These are phyloP conservation scores for Loris lydekkerianus DNA, from an alignment of 2,797 vertebrate species.

Conservation along the genomic window DNA sequence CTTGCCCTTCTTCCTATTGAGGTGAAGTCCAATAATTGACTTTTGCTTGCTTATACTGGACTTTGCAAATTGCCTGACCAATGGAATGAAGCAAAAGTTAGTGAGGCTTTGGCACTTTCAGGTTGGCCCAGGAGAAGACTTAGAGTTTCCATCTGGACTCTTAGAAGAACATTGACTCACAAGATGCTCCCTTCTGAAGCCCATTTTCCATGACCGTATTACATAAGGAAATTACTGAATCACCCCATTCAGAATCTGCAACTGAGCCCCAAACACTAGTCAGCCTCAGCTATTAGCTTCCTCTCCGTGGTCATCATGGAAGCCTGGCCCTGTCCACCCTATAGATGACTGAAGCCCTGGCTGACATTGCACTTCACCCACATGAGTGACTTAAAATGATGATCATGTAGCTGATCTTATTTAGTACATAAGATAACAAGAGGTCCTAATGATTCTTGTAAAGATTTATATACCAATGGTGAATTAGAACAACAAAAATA, in stretches of 20 bases:
- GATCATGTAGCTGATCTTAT: background rate
- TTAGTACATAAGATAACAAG: background rate
- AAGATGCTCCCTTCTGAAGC: too few species aligned
- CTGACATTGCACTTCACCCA: background rate
- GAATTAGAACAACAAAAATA: background rate
- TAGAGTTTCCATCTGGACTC: background rate
- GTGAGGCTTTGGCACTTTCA: background rate
- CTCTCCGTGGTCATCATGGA: background rate
- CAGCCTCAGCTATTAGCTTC: too few species aligned
- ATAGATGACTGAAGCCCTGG: too few species aligned
- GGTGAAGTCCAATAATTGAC: background rate
- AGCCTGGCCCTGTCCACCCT: background rate
- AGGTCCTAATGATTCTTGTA: background rate
- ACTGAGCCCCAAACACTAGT: background rate
- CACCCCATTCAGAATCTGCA: background rate
- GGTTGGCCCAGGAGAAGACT: background rate
- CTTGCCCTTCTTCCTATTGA: background rate
- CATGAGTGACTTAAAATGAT: background rate
- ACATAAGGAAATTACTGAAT: background rate
- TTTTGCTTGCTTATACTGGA: background rate
- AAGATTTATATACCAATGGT: background rate
- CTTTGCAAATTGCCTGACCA: background rate
- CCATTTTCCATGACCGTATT: background rate
- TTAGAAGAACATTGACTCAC: background rate
- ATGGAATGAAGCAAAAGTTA: background rate